Evolutionary conservation across 2,888 invertebrate species (phyloP).

Genomic region (Sphinx pinastri): DNA sequence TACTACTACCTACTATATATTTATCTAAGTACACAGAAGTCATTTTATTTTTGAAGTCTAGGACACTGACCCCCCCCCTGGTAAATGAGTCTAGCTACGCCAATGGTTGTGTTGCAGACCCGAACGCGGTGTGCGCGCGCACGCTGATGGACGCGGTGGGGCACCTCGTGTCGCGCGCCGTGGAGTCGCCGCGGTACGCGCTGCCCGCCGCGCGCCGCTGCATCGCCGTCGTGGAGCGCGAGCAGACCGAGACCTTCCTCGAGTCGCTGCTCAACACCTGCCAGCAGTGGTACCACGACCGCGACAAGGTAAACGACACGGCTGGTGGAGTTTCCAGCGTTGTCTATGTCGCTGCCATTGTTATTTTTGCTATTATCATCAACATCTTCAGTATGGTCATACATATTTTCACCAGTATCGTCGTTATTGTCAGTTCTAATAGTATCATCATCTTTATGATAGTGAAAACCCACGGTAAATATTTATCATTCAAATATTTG

Average conservation of each 20-base stretch:
- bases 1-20: no score
- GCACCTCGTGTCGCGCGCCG: conserved; percentile 90
- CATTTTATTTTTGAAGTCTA: no score
- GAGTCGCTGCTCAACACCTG: conserved; percentile 95
- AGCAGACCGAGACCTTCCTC: conserved; percentile 93
- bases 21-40: no score
- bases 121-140: conserved; percentile 86
- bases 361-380: not conserved
- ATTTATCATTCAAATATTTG: no score
- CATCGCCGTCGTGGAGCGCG: conserved; percentile 93
- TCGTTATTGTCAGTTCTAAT: not conserved
- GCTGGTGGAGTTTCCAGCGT: conserved; percentile 14
- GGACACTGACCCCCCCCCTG: no score
- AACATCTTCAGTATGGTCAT: not conserved
- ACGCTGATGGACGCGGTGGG: conserved; percentile 94
- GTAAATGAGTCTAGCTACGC: no score
- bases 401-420: not conserved
- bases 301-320: conserved; percentile 57
- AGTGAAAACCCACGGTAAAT: no score
- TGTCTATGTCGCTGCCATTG: not conserved
- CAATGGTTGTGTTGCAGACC: conserved; percentile 80
- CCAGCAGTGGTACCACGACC: conserved; percentile 95
- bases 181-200: conserved; percentile 91
- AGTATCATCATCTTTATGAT: not conserved
- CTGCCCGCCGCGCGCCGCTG: conserved; percentile 93